Evolutionary conservation across 2,113 vertebrate species (phyloP), one percentile per base, ranked within the genome.

Genomic region (Poeciliopsis retropinna): DNA sequence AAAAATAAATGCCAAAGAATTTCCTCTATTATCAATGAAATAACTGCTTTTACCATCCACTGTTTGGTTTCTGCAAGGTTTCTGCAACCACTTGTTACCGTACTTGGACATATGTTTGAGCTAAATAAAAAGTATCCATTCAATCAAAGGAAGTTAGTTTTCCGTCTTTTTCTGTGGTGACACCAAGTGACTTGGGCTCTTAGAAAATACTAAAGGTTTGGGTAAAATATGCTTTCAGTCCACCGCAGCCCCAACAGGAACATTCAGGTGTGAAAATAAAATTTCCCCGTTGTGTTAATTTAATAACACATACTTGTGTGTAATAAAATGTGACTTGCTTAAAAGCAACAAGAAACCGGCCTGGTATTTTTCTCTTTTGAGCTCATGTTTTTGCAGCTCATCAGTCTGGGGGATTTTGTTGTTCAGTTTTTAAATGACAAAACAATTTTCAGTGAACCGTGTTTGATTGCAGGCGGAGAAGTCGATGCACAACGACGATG

Each of bases 161-260:
- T 80, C 34, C 63, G 54, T 79, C 77, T 85, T 66, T 74, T 83
- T 77, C 76, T 82, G 68, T 14, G n/a, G 51, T 85, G 75, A 79
- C 87, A 86, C 82, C 82, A 83, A 78, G 67, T 22, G 60, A 63
- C 31, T 75, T 13, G 31, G 54, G 60, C 71, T 75, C 14, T 71
- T 61, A 63, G 62, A 39, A 80, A 75, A 78, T 39, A 78, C 44
- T 28, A 76, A 75, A 80, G 6, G 14, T 17, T 51, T 51, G 47
- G 14, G 2, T 0, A 8, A 19, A 51, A 19, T 22, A 51, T 2
- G 15, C n/a, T 54, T 54, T 25, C 51, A 54, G 41, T 51, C 44
- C 44, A 51, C 17, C 0, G 4, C 44, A 51, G 1, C 44, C 14
- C 31, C 12, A 67, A 15, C 29, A 44, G 28, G 5, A 39, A 29